Evolutionary conservation across 2,888 invertebrate species (phyloP), one percentile per base, ranked within the genome.

Genomic region (Caradrina clavipalpis): DNA sequence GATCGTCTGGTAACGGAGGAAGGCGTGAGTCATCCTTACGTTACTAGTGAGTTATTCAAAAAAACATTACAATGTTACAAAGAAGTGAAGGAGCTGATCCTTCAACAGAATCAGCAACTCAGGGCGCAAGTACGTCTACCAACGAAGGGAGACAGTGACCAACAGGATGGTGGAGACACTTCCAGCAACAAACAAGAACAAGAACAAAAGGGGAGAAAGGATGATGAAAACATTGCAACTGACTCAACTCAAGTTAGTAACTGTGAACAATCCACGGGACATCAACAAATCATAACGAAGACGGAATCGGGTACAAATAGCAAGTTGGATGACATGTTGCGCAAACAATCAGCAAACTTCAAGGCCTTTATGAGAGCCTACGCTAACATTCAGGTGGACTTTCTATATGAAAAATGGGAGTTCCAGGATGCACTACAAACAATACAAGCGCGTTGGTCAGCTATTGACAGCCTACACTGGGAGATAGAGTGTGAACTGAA

Each of bases 361-460:
- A 56, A 57, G 0, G 63, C 63, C 2, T 63, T 49, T 11, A 55
- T 55, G 47, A 55, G 55, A 55, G 63, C 55, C 0, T 21, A 35
- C 2, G 64, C 56, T 13, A 64, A 39, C 39, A 64, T 39, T 22
- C 56, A 64, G 15, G 56, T 64, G 21, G 50, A 64, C 8, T 64
- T 64, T 56, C 35, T 64, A 11, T n/a, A 17, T 13, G 56, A 56
- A 39, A 64, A 56, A n/a, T 47, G 56, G 64, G 64, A 65, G 42
- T 31, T 59, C 31, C 49, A 59, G 7, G 59, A 59, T 15, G 59
- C 49, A 1, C 11, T 59, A 2, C 59, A 49, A 49, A 59, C 59
- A 31, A 4, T 59, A 59, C 59, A 59, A 17, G 13, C 59, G 2
- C 31, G 31, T 4, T 31, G 31, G 31, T 31, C 31, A 31, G 31